Evolutionary conservation across 1,140 invertebrate genomes (phyloP), one percentile per base, ranked within the genome.

Genomic region (Drosophila carrolli): DNA sequence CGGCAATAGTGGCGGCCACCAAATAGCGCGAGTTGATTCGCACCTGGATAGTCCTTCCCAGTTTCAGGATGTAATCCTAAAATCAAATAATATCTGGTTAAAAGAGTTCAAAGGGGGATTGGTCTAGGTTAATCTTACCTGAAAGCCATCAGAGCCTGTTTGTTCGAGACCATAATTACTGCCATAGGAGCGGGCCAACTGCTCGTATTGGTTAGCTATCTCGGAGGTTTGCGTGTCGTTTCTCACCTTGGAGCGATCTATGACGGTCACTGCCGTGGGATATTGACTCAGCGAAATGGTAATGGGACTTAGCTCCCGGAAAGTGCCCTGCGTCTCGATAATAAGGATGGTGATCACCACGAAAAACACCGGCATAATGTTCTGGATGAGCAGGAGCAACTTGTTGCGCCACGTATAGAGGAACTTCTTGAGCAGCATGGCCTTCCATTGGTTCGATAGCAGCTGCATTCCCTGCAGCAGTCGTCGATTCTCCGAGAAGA

Each of bases 351-450:
- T 94, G 50, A 95, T 90, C 0, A 93, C 88, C 19, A 95, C 93
- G 75, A 95, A 95, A 55, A 95, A 91, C 2, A 95, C 92, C 0
- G 95, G 94, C 23, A 95, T 93, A 4, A 94, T 62, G 40, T 95
- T 93, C 78, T 95, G 95, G 80, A 95, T 93, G 0, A 94, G 51
- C 0, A 94, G 91, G 0, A 94, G 78, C 4, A 94, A 56, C 92
- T 94, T 94, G 35, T 94, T 94, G 37, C 95, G 92, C 54, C 93
- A 92, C 0, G 94, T 93, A 8, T 94, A 94, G 10, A 95, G 92
- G 3, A 93, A 77, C 57, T 95, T 94, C 76, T 96, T 96, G 29
- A 95, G 88, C 16, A 95, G 82, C 93, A 95, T 95, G 0, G 94
- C 95, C 32, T 91, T 91, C 78, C 94, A 94, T 83, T 96, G 95